phyloP scores from a whole-genome alignment of 2,113 vertebrate species.

The Neotoma lepida region DNA sequence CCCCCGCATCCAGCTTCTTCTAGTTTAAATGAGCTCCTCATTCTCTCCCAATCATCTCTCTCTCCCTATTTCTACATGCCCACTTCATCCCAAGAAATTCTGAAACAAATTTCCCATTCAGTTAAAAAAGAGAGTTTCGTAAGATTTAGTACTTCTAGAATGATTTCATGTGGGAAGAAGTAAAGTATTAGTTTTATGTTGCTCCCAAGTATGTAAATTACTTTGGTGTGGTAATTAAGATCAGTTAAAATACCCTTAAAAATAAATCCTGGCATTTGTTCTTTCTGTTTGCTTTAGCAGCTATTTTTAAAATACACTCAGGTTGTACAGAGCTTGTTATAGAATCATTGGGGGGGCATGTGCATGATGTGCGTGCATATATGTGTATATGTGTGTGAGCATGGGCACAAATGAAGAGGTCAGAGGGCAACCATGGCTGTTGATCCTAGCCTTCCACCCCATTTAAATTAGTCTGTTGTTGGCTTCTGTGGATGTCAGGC shows the following conservation, averaged over 20 bases:
- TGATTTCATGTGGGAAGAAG: not conserved
- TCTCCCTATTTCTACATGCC: not conserved
- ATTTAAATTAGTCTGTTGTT: not conserved
- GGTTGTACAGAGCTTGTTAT: not conserved
- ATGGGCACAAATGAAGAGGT: not conserved
- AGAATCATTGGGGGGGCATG: not conserved
- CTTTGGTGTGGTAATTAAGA: not conserved
- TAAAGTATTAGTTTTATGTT: not conserved
- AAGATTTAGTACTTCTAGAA: not conserved
- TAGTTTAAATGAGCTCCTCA: not conserved
- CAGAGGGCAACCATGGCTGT: not conserved
- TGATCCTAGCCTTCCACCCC: not conserved
- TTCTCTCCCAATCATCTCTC: not conserved
- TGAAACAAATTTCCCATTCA: not conserved
- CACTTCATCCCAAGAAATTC: not conserved
- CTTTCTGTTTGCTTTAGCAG: conserved; percentile 22
- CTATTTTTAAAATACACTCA: not conserved
- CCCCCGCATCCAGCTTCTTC: not conserved
- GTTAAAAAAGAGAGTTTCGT: conserved; percentile 33
- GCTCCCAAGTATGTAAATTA: conserved; percentile 41
- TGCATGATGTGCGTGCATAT: not conserved
- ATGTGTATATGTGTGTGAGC: not conserved
- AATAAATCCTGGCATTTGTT: not conserved
- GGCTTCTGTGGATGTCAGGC: not conserved
- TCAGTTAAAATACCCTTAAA: conserved; percentile 52